These are phyloP conservation scores for Capreolus pygargus DNA, from an alignment of 2,113 vertebrate genomes.

Conservation along the genomic window DNA sequence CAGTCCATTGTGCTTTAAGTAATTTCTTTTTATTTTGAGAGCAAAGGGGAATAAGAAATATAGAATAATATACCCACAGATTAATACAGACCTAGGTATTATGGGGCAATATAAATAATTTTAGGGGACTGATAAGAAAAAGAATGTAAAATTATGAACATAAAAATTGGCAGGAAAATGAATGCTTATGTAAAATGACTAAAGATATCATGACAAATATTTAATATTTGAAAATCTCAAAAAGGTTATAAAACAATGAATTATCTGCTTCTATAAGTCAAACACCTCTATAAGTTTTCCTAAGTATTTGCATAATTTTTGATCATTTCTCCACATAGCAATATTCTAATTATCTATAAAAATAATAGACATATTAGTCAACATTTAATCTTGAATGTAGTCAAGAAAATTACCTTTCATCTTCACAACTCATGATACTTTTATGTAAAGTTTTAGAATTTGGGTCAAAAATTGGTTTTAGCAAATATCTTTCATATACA, in stretches of 20 bases:
- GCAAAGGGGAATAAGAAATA: neutral
- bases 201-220: neutral
- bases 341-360: neutral
- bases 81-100: neutral
- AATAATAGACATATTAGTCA: neutral
- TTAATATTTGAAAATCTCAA: neutral
- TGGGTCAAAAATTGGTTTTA: neutral
- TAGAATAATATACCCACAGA: neutral
- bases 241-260: neutral
- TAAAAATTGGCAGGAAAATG: neutral
- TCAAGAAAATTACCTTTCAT: neutral
- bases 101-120: neutral
- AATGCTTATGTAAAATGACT: neutral
- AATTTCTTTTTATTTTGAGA: neutral
- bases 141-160: neutral
- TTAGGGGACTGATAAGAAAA: neutral
- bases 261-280: neutral
- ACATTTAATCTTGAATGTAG: neutral
- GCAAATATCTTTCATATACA: neutral
- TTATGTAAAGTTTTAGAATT: neutral
- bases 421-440: neutral
- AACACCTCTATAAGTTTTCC: neutral
- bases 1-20: neutral
- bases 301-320: neutral
- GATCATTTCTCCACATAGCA: neutral